These are phyloP conservation scores for Stenoptilia bipunctidactyla DNA, from an alignment of 2,888 invertebrate species.

Conservation along the genomic window DNA sequence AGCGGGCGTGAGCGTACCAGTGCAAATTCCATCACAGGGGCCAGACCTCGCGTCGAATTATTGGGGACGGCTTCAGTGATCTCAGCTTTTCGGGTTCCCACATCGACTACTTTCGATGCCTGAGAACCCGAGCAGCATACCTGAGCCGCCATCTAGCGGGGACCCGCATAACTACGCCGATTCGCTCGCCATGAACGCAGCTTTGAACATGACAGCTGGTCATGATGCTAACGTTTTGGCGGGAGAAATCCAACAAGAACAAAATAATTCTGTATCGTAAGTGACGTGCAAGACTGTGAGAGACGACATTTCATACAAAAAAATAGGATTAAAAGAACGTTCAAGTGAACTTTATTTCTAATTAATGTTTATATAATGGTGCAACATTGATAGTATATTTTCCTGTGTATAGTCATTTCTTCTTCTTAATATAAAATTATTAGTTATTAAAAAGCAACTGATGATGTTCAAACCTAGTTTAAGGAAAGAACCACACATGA, in stretches of 20 bases:
- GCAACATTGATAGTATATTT: constrained; percentile 20
- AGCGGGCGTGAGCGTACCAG: constrained; percentile 91
- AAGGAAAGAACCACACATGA: constrained; percentile 36
- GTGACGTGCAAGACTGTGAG: constrained; percentile 14
- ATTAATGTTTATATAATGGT: constrained; percentile 34
- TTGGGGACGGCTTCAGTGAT: constrained; percentile 95
- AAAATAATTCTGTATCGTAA: constrained; percentile 54
- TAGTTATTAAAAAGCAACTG: constrained; percentile 46
- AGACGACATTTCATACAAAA: too few species aligned
- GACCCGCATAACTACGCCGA: constrained; percentile 62
- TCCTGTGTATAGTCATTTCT: not conserved
- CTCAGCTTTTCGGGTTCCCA: constrained; percentile 90
- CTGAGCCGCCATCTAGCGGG: constrained; percentile 58
- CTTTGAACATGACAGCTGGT: constrained; percentile 67
- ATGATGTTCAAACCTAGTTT: constrained; percentile 66
- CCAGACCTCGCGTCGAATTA: constrained; percentile 85
- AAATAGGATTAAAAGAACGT: not conserved
- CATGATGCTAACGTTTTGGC: constrained; percentile 60
- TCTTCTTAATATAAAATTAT: not conserved
- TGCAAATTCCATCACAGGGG: constrained; percentile 90
- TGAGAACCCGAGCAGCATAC: constrained; percentile 68
- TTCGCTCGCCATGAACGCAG: constrained; percentile 54
- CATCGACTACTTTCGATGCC: constrained; percentile 78
- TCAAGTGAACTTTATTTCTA: constrained; percentile 31
- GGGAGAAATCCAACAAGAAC: constrained; percentile 44